Evolutionary conservation across 2,113 vertebrate species (phyloP), one percentile per base, ranked within the genome.

Genomic region (human): DNA sequence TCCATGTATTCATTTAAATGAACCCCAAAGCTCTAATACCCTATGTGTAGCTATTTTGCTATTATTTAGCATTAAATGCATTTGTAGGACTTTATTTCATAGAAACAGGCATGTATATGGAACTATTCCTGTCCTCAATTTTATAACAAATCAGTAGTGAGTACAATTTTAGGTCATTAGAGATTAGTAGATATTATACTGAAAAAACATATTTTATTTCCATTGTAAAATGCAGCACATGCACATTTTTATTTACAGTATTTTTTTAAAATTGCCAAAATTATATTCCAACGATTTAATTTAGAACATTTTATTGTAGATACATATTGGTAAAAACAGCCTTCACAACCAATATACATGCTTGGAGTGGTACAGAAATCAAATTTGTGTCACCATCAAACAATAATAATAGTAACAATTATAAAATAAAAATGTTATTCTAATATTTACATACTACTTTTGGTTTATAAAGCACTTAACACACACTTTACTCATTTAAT

Each of bases 381-480:
- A 96, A 88, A 80, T 70, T 75, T 93, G 61, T 70, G 17, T 25
- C 12, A 72, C 18, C 45, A 14, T 22, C 48, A 97, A 92, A 52
- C 35, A 90, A 80, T 59, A 83, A 94, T 40, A 83, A 90, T n/a
- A 59, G 10, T 80, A 90, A 84, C 2, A 96, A 83, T 57, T 75
- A 80, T 72, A 94, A 88, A 94, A 80, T 75, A 61, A 83, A 32
- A 80, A 52, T 93, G 66, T 16, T 6, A 79, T 70, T 55, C 59
- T 90, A 55, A 86, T 83, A 96, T 52, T 80, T 93, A 55, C 55
- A 43, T 93, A 57, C 7, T 43, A 93, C 17, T 68, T 76, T 57
- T 93, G 25, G 3, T 87, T 90, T 80, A 75, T 55, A 94, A 90
- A 88, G 23, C 32, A 80, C 3, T 90, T 17, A 6, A 59, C 30